Evolutionary conservation across 2,113 vertebrate genomes (phyloP), one percentile per base, ranked within the genome.

Genomic region (Sinocyclocheilus anophthalmus): DNA sequence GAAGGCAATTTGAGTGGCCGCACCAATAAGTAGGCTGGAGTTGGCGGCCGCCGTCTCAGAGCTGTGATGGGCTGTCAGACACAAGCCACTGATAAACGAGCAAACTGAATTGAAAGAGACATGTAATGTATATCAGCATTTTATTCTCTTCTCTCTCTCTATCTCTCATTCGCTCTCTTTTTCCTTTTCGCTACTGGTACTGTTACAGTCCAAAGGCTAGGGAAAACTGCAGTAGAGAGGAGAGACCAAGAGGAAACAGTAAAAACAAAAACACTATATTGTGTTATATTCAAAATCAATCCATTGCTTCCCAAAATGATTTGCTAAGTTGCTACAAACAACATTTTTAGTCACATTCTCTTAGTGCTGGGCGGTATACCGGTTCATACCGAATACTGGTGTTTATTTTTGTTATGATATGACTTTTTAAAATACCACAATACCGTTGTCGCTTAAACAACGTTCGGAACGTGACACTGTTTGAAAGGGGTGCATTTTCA

Each of bases 91-190:
- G 94, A 95, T 94, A 91, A 94, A 94, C 92, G 93, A 90, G 93
- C 84, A 85, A 90, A 87, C 92, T 91, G 89, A 91, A 95, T 94
- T 94, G 93, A 92, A 95, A 94, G 92, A 93, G 94, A 95, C 94
- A 53, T 92, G 92, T 92, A 94, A 95, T 95, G 95, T 94, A 96
- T 94, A 95, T 94, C 94, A 94, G 90, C 89, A 90, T 91, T 93
- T 92, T 93, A 92, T 92, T 93, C 89, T 90, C 75, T 83, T 78
- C 86, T 55, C 86, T 55, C 81, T 63, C 83, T 83, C 85, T 61
- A 20, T 55, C 86, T 79, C 86, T 84, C 84, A 84, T 76, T 83
- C 75, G 76, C 78, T 81, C 65, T 78, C 88, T 88, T 57, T 85
- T 84, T 88, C 45, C 77, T 45, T 39, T 48, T 82, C 76, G 42